phyloP scores from a whole-genome alignment of 1,140 invertebrate genomes.

The Papilio polyxenes region DNA sequence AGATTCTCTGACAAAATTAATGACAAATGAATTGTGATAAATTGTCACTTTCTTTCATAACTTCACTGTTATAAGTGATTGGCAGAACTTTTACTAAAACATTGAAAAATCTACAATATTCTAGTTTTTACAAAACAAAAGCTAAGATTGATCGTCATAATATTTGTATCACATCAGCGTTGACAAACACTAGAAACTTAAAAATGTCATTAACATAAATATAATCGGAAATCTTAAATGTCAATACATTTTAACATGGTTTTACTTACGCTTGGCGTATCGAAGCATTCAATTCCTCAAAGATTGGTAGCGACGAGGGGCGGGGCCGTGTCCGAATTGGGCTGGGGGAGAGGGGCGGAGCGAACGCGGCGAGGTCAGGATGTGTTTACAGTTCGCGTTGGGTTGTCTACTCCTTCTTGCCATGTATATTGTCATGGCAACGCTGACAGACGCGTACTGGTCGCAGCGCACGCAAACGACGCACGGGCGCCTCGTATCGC shows the following conservation, averaged over 20 bases:
- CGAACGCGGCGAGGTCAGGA: background rate
- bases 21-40: background rate
- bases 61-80: too few relatives aligned
- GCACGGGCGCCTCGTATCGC: constrained; percentile 96
- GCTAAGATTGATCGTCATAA: background rate
- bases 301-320: background rate
- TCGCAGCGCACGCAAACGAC: constrained; percentile 92
- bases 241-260: background rate
- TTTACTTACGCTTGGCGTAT: background rate
- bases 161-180: background rate
- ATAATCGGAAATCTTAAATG: background rate
- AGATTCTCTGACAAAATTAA: background rate
- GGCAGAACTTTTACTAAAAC: too few relatives aligned
- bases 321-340: too few relatives aligned
- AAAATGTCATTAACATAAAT: background rate
- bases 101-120: constrained; percentile 1
- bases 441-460: constrained; percentile 95
- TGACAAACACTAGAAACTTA: background rate
- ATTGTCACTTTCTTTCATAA: background rate
- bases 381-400: background rate
- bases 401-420: constrained; percentile 18
- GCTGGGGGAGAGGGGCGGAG: background rate
- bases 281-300: background rate
- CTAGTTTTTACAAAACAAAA: too few relatives aligned
- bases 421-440: constrained; percentile 83